Evolutionary conservation across 1,140 invertebrate species (phyloP).

Genomic region (Helicorthomorpha holstii): DNA sequence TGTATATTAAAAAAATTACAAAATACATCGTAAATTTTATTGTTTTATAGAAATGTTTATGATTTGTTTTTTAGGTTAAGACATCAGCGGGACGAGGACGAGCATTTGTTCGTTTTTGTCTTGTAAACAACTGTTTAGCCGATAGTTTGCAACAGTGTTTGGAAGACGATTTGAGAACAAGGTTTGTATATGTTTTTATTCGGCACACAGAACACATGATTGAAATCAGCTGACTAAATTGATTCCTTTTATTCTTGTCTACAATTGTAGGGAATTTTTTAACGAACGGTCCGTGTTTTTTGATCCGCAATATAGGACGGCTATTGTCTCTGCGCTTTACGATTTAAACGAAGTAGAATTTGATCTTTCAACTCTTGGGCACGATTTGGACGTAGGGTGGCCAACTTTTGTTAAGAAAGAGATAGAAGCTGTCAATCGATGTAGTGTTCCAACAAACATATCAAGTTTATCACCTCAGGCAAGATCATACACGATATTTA

Average conservation of each 20-base stretch:
- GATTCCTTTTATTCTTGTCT: neutral
- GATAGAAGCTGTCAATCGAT: neutral
- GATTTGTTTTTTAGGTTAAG: slow-evolving; percentile 20
- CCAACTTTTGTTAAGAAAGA: slow-evolving; percentile 27
- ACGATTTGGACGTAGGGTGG: slow-evolving; percentile 30
- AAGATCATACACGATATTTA: no score
- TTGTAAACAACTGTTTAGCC: slow-evolving; percentile 28
- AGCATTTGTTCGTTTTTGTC: slow-evolving; percentile 28
- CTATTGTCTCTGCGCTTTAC: slow-evolving; percentile 21
- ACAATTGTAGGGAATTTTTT: neutral
- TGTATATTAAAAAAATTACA: neutral
- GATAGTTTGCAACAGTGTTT: slow-evolving; percentile 29
- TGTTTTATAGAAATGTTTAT: neutral
- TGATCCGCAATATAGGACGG: no score
- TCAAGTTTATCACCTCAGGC: slow-evolving; percentile 5
- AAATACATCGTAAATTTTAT: neutral
- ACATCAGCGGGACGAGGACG: slow-evolving; percentile 26
- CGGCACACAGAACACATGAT: slow-evolving; percentile 5
- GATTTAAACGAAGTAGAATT: slow-evolving; percentile 31
- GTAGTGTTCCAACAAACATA: slow-evolving; percentile 3
- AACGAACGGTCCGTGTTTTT: no score
- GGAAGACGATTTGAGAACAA: slow-evolving; percentile 21
- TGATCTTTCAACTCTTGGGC: slow-evolving; percentile 27
- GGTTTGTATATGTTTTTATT: slow-evolving; percentile 19
- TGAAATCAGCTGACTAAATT: slow-evolving; percentile 3